Conservation (phyloP, 2,797 vertebrate genomes). For the Taenioides sp. region DNA sequence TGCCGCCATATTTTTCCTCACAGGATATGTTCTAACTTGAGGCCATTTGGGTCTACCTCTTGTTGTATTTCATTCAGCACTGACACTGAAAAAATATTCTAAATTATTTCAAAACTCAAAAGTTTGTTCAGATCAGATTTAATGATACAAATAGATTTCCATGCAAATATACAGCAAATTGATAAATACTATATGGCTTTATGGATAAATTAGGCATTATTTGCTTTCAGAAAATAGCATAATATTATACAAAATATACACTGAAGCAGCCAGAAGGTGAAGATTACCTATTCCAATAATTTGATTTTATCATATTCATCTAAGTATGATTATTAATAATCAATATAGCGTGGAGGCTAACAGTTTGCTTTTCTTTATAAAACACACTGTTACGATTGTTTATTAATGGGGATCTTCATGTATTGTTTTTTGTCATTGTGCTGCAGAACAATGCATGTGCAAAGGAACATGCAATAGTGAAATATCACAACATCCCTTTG, state of each 20-base stretch:
- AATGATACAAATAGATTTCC: neutral
- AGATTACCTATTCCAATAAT: neutral
- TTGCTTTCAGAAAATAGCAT: neutral
- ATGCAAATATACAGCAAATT: neutral
- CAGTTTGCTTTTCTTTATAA: too few relatives aligned
- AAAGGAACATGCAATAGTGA: too few relatives aligned
- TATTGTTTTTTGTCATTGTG: too few relatives aligned
- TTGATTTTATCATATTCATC: neutral
- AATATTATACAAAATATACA: conserved; percentile 3
- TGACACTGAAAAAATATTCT: conserved; percentile 32
- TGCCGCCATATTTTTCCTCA: conserved; percentile 69
- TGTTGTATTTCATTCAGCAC: conserved; percentile 55
- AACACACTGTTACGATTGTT: too few relatives aligned
- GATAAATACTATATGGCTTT: neutral
- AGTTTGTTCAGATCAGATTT: neutral
- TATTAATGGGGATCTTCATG: neutral
- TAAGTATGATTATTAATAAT: neutral
- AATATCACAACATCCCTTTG: neutral
- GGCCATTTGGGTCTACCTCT: conserved; percentile 24
- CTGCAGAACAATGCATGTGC: too few relatives aligned
- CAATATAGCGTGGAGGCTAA: neutral
- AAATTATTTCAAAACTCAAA: neutral
- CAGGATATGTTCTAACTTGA: conserved; percentile 68
- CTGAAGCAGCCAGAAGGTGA: neutral
- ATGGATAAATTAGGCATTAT: neutral